phyloP scores from a whole-genome alignment of 1,140 invertebrate species.

The Elymnias hypermnestra region DNA sequence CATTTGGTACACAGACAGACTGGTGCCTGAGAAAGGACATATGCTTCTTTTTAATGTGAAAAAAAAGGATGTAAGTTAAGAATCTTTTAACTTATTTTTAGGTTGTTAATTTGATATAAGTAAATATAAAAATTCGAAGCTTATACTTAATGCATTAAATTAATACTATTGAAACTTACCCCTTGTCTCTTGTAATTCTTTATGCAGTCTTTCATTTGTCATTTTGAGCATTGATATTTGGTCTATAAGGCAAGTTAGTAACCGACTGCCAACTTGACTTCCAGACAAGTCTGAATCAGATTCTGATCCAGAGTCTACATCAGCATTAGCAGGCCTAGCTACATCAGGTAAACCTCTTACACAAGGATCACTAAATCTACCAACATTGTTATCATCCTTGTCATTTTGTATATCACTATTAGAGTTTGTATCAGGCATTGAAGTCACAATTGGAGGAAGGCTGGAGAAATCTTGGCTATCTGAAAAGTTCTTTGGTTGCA shows the following conservation, averaged over 20 bases:
- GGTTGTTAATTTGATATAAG: too few relatives aligned
- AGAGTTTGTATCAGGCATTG: constrained; percentile 59
- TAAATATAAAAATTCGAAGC: too few relatives aligned
- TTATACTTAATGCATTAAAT: too few relatives aligned
- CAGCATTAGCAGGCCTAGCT: constrained; percentile 53
- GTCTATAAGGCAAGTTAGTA: constrained; percentile 65
- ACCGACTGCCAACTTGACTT: constrained; percentile 59
- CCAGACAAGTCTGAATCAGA: constrained; percentile 53
- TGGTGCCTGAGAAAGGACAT: too few relatives aligned
- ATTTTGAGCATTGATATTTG: constrained; percentile 67
- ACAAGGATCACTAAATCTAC: constrained; percentile 72
- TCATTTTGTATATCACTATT: constrained; percentile 56
- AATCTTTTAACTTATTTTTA: too few relatives aligned
- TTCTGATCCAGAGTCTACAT: constrained; percentile 57
- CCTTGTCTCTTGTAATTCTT: constrained; percentile 67
- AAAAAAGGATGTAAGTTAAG: too few relatives aligned
- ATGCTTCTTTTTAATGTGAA: too few relatives aligned
- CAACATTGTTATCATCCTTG: constrained; percentile 56
- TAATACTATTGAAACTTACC: too few relatives aligned
- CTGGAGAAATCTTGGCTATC: constrained; percentile 63
- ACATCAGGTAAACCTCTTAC: constrained; percentile 61
- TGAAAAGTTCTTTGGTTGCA: constrained; percentile 62
- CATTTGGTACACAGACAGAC: too few relatives aligned
- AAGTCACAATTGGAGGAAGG: constrained; percentile 61
- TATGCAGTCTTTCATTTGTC: constrained; percentile 67